Base-by-base conservation (phyloP, 2,797 vertebrate genomes). In the Enteromius mattozi region DNA sequence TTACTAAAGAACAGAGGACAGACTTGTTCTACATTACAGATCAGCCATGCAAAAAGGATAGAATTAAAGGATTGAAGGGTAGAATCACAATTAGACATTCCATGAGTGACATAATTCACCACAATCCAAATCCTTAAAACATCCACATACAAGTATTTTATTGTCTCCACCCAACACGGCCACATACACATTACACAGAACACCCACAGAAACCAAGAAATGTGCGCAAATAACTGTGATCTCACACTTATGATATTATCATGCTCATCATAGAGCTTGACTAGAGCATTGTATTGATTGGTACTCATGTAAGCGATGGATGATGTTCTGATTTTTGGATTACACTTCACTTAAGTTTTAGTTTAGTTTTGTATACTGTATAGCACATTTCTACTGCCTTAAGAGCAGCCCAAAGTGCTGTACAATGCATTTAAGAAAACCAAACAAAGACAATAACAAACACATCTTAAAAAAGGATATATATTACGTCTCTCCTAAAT, bases 181-280 rank as follows among this genome's bases (percentile, higher is more conserved):
- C 83, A 89, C 66, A 19, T 75, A 81, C 88, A 92, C 84, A 87
- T 94, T 93, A 89, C 93, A 89, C 92, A 94, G 92, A 85, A 86
- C 79, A 86, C 90, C 84, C 90, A 89, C 88, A 88, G 88, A 79
- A 81, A 89, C 84, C 88, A 88, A 88, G 54, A 92, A 92, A 86
- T 87, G 90, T 91, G 86, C 87, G 91, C 91, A 91, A 90, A 90
- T 90, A 80, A 80, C 71, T 77, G 33, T 91, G 91, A 91, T 88
- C 54, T 81, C 71, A 85, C 82, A 78, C 63, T 75, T 88, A 87
- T 89, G 87, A 84, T 77, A 75, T 84, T 68, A 79, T 61, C 49
- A 80, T 27, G 66, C 91, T 88, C 89, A 90, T 92, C 90, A 92
- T 91, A 93, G 92, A 88, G 59, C n/a, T 71, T 68, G 87, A 88